These are phyloP conservation scores for Thryonomys swinderianus DNA, from an alignment of 2,113 vertebrate genomes.

Conservation along the genomic window DNA sequence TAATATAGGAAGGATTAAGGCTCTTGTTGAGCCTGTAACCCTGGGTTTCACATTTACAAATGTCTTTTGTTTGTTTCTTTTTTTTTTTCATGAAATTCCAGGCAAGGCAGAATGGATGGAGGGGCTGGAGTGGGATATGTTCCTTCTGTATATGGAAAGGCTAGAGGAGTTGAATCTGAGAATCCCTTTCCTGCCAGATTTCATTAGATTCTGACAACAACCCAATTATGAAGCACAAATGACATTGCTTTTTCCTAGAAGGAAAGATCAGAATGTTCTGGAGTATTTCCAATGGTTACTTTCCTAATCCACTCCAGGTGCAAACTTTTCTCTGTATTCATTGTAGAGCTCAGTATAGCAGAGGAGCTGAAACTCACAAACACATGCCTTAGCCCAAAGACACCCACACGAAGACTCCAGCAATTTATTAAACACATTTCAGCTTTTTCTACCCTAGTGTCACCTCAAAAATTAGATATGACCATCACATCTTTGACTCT, in stretches of 20 bases:
- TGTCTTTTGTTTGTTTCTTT: background rate
- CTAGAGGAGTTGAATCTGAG: accelerated
- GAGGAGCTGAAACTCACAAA: background rate
- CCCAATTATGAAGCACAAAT: background rate
- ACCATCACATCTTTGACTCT: background rate
- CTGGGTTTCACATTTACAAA: background rate
- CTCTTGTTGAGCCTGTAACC: background rate
- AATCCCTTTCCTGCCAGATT: background rate
- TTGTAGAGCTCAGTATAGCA: background rate
- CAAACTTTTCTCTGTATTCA: background rate
- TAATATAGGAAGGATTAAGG: background rate
- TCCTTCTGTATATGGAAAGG: background rate
- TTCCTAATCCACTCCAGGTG: background rate
- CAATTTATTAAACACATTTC: background rate
- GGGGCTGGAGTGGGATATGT: background rate
- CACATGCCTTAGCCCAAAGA: accelerated
- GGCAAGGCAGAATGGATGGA: background rate
- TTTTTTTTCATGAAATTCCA: background rate
- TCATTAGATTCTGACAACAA: background rate
- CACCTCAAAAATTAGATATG: background rate
- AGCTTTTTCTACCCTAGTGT: background rate
- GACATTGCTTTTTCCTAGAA: background rate
- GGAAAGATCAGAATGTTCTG: background rate
- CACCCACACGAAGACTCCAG: background rate
- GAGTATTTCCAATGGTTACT: background rate